phyloP scores from a whole-genome alignment of 2,888 invertebrate species.

The Cephus rjabovi region DNA sequence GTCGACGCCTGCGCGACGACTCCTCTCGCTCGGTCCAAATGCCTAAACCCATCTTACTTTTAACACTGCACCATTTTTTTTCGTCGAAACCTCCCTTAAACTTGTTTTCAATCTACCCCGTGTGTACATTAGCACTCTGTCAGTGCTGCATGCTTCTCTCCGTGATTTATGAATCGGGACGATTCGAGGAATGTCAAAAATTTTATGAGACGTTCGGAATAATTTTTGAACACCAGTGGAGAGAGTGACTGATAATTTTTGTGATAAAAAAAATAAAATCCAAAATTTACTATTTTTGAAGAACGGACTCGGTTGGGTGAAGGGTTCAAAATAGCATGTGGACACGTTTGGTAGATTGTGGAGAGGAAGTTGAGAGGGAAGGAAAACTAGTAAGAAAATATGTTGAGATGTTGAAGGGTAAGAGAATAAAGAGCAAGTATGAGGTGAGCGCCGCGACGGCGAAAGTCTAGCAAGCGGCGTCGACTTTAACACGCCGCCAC shows the following conservation, averaged over 20 bases:
- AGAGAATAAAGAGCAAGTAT: not conserved
- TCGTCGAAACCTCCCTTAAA: not conserved
- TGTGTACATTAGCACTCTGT: not conserved
- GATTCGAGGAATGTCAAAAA: no score
- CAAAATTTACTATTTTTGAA: not conserved
- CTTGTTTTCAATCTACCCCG: not conserved
- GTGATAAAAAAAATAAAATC: not conserved
- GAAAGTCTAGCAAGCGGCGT: slow-evolving; percentile 8
- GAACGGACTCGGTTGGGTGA: not conserved
- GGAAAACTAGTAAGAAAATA: not conserved
- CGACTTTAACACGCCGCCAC: slow-evolving; percentile 31
- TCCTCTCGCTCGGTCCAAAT: slow-evolving; percentile 17
- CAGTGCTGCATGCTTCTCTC: not conserved
- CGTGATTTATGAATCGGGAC: not conserved
- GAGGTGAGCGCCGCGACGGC: not conserved
- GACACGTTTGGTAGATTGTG: not conserved
- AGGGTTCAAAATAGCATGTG: not conserved
- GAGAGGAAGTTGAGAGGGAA: not conserved
- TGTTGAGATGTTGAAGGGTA: not conserved
- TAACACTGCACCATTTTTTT: not conserved
- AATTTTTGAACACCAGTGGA: not conserved
- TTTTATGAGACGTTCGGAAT: no score
- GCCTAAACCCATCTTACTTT: not conserved
- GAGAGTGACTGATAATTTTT: not conserved
- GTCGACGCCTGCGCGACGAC: slow-evolving; percentile 55